A percentile compares a stretch with the other conserved stretches of the same genome.
These are phyloP conservation scores for Scaptomyza reducta DNA, from an alignment of 2,888 invertebrate genomes.

Conservation along the genomic window DNA sequence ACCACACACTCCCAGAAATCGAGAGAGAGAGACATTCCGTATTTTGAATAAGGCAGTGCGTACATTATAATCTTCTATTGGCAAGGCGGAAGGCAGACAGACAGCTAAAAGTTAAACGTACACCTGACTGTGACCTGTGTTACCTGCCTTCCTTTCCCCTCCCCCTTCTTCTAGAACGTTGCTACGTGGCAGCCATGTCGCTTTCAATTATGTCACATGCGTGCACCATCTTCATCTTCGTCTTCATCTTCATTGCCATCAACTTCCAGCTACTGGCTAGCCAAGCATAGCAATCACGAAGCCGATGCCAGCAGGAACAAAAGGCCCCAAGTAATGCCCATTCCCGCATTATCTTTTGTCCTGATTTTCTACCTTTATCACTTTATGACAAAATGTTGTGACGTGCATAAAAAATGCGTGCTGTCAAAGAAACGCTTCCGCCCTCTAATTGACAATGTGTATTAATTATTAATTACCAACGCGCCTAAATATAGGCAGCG, in stretches of 20 bases:
- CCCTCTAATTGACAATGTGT: conserved; percentile 69
- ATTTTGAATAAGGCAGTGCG: conserved; percentile 73
- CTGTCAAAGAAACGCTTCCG: conserved; percentile 23
- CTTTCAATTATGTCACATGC: conserved; percentile 77
- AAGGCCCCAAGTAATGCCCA: conserved; percentile 17
- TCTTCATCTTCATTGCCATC: conserved; percentile 16
- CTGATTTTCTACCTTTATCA: conserved; percentile 71
- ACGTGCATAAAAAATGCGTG: conserved; percentile 64
- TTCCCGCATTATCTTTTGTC: conserved; percentile 2
- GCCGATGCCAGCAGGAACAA: conserved; percentile 49
- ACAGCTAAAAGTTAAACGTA: conserved; percentile 55
- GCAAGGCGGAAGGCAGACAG: conserved; percentile 47
- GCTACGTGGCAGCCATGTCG: conserved; percentile 65
- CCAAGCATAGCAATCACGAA: conserved; percentile 61
- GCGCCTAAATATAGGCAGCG: conserved; percentile 5
- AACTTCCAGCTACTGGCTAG: conserved; percentile 15
- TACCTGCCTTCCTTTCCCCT: not conserved
- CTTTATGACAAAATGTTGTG: conserved; percentile 67
- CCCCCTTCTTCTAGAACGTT: conserved; percentile 23
- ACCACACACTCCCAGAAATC: not conserved
- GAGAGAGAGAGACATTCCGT: conserved; percentile 1
- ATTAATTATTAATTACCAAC: conserved; percentile 77
- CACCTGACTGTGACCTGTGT: conserved; percentile 37
- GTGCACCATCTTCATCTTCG: conserved; percentile 50
- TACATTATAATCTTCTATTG: conserved; percentile 74